Conservation (phyloP, 2,113 vertebrate species). For the Sphyrna mokarran region DNA sequence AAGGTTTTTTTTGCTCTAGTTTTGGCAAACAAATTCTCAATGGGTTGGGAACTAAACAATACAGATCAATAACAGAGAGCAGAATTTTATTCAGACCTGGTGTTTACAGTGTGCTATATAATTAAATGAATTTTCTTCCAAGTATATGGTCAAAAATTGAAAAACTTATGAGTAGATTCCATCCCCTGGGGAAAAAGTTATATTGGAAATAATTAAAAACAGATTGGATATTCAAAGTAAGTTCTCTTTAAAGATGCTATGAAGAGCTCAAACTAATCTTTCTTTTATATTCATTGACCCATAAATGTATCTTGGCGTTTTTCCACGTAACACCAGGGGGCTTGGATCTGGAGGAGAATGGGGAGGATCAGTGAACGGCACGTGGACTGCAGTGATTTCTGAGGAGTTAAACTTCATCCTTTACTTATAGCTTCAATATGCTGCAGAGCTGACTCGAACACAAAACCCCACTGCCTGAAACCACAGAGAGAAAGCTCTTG, state of each 20-base stretch:
- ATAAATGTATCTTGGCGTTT: background rate
- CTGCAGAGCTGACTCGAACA: background rate
- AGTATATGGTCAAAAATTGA: background rate
- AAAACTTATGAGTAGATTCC: background rate
- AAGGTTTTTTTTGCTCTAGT: background rate
- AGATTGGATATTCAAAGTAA: background rate
- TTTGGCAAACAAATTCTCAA: background rate
- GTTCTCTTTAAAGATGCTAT: background rate
- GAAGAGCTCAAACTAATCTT: background rate
- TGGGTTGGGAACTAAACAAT: background rate
- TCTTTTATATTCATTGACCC: constrained; percentile 22
- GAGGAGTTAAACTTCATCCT: background rate
- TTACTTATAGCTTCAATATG: background rate
- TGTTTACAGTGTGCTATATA: background rate
- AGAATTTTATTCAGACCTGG: background rate
- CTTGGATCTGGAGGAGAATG: background rate
- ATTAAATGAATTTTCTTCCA: background rate
- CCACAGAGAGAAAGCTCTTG: constrained; percentile 52
- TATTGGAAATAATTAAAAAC: background rate
- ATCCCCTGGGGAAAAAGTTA: background rate
- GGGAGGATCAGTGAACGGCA: background rate
- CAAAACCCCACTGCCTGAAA: constrained; percentile 59
- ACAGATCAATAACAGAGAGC: background rate
- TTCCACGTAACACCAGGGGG: constrained; percentile 29
- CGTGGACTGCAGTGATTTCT: background rate